Evolutionary conservation across 2,113 vertebrate genomes (phyloP).

Genomic region (Petroica traversi): DNA sequence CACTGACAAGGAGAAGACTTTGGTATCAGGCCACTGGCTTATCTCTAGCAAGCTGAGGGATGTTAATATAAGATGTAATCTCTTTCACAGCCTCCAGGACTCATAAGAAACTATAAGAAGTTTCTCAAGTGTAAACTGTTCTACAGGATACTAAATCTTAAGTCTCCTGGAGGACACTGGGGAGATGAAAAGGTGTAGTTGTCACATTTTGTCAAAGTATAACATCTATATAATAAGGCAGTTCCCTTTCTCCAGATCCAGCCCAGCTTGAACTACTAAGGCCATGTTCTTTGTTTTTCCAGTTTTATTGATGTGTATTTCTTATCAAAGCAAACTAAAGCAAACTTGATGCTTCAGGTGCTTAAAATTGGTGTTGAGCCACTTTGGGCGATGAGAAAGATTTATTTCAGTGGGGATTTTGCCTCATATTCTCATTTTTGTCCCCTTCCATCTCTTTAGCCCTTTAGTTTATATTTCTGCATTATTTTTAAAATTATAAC

Average conservation of each 20-base stretch:
- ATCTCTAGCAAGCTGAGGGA: slow-evolving; percentile 23
- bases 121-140: slow-evolving; percentile 56
- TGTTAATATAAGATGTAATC: slow-evolving; percentile 61
- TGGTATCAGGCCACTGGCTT: slow-evolving; percentile 39
- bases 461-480: neutral
- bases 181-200: slow-evolving; percentile 68
- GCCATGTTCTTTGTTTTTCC: neutral
- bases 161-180: slow-evolving; percentile 57
- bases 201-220: slow-evolving; percentile 57
- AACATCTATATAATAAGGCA: slow-evolving; percentile 44
- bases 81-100: slow-evolving; percentile 66
- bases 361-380: neutral
- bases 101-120: slow-evolving; percentile 63
- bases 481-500: neutral
- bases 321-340: slow-evolving; percentile 13
- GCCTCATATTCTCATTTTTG: neutral
- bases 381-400: neutral
- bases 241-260: slow-evolving; percentile 1
- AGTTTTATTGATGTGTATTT: neutral
- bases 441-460: neutral
- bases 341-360: neutral
- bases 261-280: neutral
- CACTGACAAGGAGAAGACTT: slow-evolving; percentile 17
- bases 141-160: slow-evolving; percentile 61
- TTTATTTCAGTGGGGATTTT: neutral